Evolutionary conservation across 2,113 vertebrate genomes (phyloP), one percentile per base, ranked within the genome.

Genomic region (Cricetomys ansorgei): DNA sequence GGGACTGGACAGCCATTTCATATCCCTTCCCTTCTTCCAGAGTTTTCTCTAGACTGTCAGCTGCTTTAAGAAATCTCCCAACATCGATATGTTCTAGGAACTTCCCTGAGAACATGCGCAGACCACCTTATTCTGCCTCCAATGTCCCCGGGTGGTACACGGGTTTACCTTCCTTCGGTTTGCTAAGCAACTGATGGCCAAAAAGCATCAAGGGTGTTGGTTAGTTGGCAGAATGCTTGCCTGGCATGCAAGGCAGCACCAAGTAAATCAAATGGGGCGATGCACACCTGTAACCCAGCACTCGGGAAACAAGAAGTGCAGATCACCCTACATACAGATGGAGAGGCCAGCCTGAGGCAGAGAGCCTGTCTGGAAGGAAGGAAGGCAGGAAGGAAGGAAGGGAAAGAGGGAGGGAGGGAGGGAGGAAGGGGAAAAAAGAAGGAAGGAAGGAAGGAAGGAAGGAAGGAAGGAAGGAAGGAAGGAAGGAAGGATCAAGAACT

Each of bases 131-230:
- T 7, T 43, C 64, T 17, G 2, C 21, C 64, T 15, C 3, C 12
- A 10, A 37, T 15, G 1, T 1, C 11, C 25, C 19, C 7, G 19
- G 4, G n/a, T n/a, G 25, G 16, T 3, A 1, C 48, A 1, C 5
- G 9, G 57, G 50, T 2, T 79, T 50, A 31, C 62, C 57, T 83
- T 43, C n/a, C n/a, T 31, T 62, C 43, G 13, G 1, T 59, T 29
- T 5, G 15, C 16, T 4, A 55, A 57, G 25, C 29, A 40, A 23
- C 25, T 8, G 77, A 23, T 29, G 55, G 19, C 48, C 25, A 31
- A 23, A 43, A 37, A 19, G 0, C 31, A 53, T 67, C 62, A 8
- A 12, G 1, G 40, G 15, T 3, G n/a, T 43, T 10, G n/a, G 25
- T 43, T 43, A 29, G 2, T 29, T 62, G 80, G 25, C 17, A 83